phyloP scores from a whole-genome alignment of 2,888 invertebrate species.

The Gisinianus flammeolus region DNA sequence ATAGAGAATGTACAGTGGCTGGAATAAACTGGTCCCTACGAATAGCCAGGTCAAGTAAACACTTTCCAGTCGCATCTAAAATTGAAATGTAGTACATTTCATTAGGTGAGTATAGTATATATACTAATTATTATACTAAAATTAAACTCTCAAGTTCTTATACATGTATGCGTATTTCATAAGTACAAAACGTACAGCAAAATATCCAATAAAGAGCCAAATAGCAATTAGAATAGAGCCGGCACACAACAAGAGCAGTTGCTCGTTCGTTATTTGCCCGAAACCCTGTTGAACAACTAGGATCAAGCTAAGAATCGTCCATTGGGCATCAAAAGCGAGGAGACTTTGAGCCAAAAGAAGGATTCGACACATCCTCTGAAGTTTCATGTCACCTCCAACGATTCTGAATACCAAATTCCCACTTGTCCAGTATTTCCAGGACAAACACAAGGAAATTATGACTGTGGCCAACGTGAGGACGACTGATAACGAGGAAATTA shows the following conservation, averaged over 20 bases:
- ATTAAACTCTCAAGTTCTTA: background rate
- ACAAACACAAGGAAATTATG: constrained; percentile 41
- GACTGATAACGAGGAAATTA: constrained; percentile 46
- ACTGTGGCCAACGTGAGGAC: constrained; percentile 46
- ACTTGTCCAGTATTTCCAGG: constrained; percentile 49
- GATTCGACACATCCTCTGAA: constrained; percentile 53
- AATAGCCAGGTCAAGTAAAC: constrained; percentile 48
- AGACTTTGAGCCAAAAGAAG: constrained; percentile 50
- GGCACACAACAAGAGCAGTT: constrained; percentile 43
- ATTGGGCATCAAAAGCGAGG: constrained; percentile 54
- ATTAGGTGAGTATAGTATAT: background rate
- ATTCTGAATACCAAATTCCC: constrained; percentile 55
- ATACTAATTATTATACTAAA: background rate
- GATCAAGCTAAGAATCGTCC: constrained; percentile 46
- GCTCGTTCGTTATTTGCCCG: constrained; percentile 42
- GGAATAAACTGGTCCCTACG: constrained; percentile 46
- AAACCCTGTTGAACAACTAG: constrained; percentile 49
- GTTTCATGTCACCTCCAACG: constrained; percentile 53
- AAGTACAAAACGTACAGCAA: constrained; percentile 42
- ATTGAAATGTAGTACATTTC: background rate
- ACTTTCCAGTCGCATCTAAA: constrained; percentile 50
- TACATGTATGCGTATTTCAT: background rate
- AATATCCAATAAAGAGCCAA: constrained; percentile 53
- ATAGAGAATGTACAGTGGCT: constrained; percentile 50
- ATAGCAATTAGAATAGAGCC: constrained; percentile 47